Base-by-base conservation (phyloP, 2,797 vertebrate genomes). In the Acanthurus tractus region DNA sequence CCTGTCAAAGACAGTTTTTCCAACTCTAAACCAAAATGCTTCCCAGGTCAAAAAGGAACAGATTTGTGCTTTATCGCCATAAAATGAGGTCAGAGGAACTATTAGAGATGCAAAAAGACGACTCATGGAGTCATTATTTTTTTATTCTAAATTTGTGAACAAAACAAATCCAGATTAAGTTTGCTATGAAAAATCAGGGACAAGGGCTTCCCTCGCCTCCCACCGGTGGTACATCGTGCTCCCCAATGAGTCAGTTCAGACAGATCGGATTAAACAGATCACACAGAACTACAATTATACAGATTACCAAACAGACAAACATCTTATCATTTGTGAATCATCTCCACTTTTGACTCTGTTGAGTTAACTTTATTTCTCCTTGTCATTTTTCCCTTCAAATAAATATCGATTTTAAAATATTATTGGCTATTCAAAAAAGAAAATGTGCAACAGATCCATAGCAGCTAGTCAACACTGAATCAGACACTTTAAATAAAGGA, bases 181-280 rank as follows among this genome's bases (percentile, higher is more conserved):
- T 78, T 40, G 18, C 54, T 40, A 12, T 50, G 42, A 56, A 40
- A 57, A 70, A 75, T 15, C 6, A 38, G 25, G 53, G 73, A 65
- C 23, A 17, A 58, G 76, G 65, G 62, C 4, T 58, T 82, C 20
- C 76, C 76, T 84, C 54, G 45, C 59, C 56, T 78, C 76, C 84
- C 76, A 82, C 71, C 44, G 68, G 70, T 63, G 70, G 53, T 66
- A 82, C 70, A 54, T 22, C 15, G 17, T 69, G 49, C 46, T 62
- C 48, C 22, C 66, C 62, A 54, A 46, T 76, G 50, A 75, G 70
- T 81, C 75, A 79, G 29, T 20, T 22, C 49, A 57, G 40, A 66
- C 50, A 68, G 46, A 62, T 29, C 34, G 46, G 34, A 58, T 45
- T 36, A 5, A 20, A 62, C 1, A 45, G 25, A 56, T n/a, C 23